Percentiles rank a stretch among this genome's conserved stretches.
These are phyloP conservation scores for Eurypyga helias DNA, from an alignment of 2,113 vertebrate genomes.

Conservation along the genomic window DNA sequence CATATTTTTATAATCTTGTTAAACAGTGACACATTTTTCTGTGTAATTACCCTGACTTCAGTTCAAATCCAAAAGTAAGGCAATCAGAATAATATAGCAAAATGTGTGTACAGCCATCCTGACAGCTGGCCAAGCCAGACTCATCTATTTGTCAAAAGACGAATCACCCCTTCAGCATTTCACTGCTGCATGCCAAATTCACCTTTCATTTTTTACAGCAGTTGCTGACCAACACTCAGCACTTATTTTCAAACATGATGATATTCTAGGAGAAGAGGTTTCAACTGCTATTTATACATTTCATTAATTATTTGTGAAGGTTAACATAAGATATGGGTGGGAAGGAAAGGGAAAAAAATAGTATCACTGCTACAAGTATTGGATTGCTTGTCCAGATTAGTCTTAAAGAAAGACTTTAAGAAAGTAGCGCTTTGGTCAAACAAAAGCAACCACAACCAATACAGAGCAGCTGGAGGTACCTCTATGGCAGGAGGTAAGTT, in stretches of 20 bases:
- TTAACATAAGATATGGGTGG: neutral
- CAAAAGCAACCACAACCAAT: neutral
- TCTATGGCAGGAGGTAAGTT: neutral
- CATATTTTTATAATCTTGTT: neutral
- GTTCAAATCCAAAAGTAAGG: neutral
- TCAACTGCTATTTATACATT: neutral
- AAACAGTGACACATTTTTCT: neutral
- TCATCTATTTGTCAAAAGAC: conserved; percentile 19
- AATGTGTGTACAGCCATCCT: neutral
- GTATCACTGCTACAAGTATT: neutral
- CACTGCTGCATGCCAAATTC: neutral
- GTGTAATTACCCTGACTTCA: neutral
- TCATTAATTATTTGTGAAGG: conserved; percentile 11
- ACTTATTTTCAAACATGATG: neutral
- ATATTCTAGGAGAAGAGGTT: neutral
- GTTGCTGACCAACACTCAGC: neutral
- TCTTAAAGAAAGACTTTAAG: neutral
- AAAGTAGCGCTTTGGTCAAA: neutral
- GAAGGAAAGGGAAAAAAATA: neutral
- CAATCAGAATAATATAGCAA: neutral
- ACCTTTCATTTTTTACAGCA: conserved; percentile 5
- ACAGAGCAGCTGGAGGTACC: neutral
- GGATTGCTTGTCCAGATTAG: neutral
- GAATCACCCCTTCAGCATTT: conserved; percentile 14
- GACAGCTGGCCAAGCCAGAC: neutral